These are phyloP conservation scores for Menidia menidia DNA, from an alignment of 2,797 vertebrate species.

Conservation along the genomic window DNA sequence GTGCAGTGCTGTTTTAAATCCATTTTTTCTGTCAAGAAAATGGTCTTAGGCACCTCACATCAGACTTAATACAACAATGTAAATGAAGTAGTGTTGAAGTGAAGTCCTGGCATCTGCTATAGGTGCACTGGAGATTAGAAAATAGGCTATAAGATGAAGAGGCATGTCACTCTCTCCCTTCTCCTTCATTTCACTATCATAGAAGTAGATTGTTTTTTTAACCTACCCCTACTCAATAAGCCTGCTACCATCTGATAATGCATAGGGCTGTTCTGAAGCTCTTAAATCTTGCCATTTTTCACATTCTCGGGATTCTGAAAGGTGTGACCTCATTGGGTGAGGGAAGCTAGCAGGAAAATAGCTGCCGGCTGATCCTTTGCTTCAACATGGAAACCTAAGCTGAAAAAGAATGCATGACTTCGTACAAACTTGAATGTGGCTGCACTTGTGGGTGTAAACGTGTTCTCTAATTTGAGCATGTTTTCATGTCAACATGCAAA, in stretches of 20 bases:
- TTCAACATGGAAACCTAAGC: constrained; percentile 80
- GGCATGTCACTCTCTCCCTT: constrained; percentile 4
- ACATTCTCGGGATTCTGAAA: constrained; percentile 76
- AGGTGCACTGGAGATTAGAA: constrained; percentile 29
- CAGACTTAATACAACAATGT: constrained; percentile 22
- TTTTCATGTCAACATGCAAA: constrained; percentile 36
- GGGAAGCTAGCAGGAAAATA: constrained; percentile 74
- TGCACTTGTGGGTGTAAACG: constrained; percentile 67
- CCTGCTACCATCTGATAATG: constrained; percentile 72
- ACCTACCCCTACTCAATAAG: constrained; percentile 49
- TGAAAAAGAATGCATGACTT: constrained; percentile 78
- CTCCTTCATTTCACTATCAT: constrained; percentile 38
- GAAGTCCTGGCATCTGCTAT: constrained; percentile 33
- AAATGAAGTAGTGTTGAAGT: constrained; percentile 40
- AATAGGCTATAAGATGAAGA: constrained; percentile 45
- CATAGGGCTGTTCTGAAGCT: constrained; percentile 65
- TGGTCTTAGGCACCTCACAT: background rate
- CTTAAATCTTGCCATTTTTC: constrained; percentile 76
- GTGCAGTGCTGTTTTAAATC: background rate
- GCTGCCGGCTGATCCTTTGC: constrained; percentile 73
- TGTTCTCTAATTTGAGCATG: constrained; percentile 44
- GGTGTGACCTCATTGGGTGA: constrained; percentile 81
- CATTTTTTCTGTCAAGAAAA: background rate
- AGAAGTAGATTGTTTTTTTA: constrained; percentile 54
- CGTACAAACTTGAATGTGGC: constrained; percentile 77